Evolutionary conservation across 2,888 invertebrate genomes (phyloP), one percentile per base, ranked within the genome.

Genomic region (Pogonocherus hispidulus): DNA sequence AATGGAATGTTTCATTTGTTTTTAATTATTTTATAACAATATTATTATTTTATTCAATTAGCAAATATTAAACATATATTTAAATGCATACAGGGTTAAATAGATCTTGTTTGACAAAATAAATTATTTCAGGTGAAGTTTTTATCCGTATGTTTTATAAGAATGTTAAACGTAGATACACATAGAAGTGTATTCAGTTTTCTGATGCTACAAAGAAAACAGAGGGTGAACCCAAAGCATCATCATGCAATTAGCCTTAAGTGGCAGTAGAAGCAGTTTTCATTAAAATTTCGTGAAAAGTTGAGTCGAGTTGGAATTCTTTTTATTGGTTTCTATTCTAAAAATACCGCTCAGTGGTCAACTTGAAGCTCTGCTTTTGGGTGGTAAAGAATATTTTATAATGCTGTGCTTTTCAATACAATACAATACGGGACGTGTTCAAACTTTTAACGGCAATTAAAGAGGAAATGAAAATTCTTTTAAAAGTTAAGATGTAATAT

Each of bases 211-310:
- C 47, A 59, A 32, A 32, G 37, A 41, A 37, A 18, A 41, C 37
- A 18, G 20, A 37, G 69, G 52, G 23, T 68, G 62, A 68, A 56
- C 65, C 57, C 65, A 72, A 73, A 76, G 71, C 77, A 78, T 78
- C 72, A 74, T 74, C 68, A 73, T 76, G 79, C 79, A 82, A 81
- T 82, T 81, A 81, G 80, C 78, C 76, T 78, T 78, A 80, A 82
- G 80, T 81, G 80, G 78, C 75, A 76, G 75, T 78, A 73, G 77
- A 79, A 78, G 77, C 79, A 81, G 78, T 79, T 77, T 81, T 80
- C 78, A 78, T 81, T 80, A 81, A 81, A 81, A 78, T 75, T 76
- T 76, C n/a, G 70, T 68, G 67, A 73, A 75, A 79, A 78, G 79
- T 79, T 71, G 66, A 67, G 69, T 74, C 68, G 75, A 79, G 78